Base-by-base conservation (phyloP, 2,113 vertebrate genomes). In the Ceyx melanurus region DNA sequence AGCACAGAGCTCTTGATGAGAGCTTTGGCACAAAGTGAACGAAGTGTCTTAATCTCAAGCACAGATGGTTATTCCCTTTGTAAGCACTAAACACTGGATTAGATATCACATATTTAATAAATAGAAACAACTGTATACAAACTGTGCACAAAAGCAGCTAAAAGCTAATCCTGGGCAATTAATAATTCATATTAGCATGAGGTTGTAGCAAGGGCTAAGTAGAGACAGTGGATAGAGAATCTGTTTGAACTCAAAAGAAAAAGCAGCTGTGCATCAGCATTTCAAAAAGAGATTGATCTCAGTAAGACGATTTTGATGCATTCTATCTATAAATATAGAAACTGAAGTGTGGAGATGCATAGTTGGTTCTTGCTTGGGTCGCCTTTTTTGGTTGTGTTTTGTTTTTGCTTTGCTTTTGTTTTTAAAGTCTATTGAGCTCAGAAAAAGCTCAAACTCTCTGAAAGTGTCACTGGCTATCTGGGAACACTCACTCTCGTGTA, bases 91-190 rank as follows among this genome's bases (percentile, higher is more conserved):
- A 82, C 74, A 62, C 86, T 87, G 91, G 81, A 82, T 94, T 89
- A 89, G 74, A 82, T 95, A 81, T 62, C 74, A 87, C 67, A 91
- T 43, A 92, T 80, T 93, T 91, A 87, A 96, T 76, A 93, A 93
- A 89, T 26, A 93, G 57, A 53, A 94, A 93, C 92, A 93, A 82
- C 73, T 93, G 71, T 65, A 92, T 62, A 87, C 58, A 93, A 94
- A 93, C 73, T 65, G 40, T 37, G 42, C 42, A 50, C 40, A 79
- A 90, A 92, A 90, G 77, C 92, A 85, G 66, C 58, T 90, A 62
- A 73, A 72, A 94, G 73, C 56, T 95, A 92, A 90, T 85, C 74
- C 77, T 85, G 71, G 62, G 89, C 62, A 94, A 66, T 64, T 79
- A 79, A 79, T 68, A 35, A 82, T 15, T 86, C 66, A 42, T 17